Conservation (phyloP, 2,797 vertebrate species). For the Lepus townsendii region DNA sequence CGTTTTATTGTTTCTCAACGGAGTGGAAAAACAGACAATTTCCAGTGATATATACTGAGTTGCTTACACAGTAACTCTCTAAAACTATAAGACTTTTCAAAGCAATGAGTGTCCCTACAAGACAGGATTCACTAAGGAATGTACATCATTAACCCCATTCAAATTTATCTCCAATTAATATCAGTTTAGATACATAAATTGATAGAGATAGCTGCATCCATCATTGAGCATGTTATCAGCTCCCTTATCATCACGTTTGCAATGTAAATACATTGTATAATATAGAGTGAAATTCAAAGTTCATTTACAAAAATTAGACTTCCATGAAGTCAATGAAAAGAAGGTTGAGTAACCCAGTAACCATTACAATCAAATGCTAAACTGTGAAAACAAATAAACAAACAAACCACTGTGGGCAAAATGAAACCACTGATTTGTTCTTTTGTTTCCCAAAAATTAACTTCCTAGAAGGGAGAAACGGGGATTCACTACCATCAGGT, state of each 20-base stretch:
- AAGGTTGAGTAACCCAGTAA: background rate
- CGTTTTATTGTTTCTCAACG: background rate
- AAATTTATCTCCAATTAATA: background rate
- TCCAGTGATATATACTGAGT: background rate
- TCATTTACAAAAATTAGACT: constrained; percentile 34
- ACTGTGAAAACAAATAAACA: background rate
- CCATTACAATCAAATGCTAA: background rate
- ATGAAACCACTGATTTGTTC: background rate
- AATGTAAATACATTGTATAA: background rate
- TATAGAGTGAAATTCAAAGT: background rate
- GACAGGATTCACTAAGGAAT: background rate
- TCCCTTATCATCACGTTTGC: background rate
- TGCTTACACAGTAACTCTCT: constrained; percentile 17
- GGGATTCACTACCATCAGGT: background rate
- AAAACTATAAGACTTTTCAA: background rate
- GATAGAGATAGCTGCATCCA: background rate
- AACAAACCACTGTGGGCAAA: background rate
- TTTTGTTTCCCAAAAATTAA: background rate
- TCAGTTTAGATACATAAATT: background rate
- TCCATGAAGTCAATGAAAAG: constrained; percentile 27
- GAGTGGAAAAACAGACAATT: background rate
- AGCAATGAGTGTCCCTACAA: background rate
- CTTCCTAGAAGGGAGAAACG: rapidly evolving
- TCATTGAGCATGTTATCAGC: background rate
- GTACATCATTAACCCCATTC: background rate